phyloP scores from a whole-genome alignment of 64 coral and sea anemone genomes.

The Pocillopora verrucosa region DNA sequence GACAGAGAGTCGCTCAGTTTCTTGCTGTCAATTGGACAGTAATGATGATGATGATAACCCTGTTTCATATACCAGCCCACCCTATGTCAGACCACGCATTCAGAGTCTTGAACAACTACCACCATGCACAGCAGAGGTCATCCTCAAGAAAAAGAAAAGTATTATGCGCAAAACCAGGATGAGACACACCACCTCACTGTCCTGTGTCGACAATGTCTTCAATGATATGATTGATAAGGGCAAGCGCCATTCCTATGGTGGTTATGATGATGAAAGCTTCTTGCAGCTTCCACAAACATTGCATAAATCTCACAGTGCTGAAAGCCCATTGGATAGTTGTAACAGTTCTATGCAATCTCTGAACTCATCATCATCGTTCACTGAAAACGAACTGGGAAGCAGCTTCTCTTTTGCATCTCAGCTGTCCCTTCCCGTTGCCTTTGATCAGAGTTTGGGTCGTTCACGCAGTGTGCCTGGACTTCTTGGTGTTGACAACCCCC shows the following conservation, averaged over 20 bases:
- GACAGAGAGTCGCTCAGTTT: constrained; percentile 4
- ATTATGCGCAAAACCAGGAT: constrained; percentile 29
- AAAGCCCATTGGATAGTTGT: constrained; percentile 24
- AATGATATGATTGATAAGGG: constrained; percentile 8
- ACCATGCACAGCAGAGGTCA: constrained; percentile 39
- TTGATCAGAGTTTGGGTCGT: constrained; percentile 12
- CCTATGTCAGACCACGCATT: constrained; percentile 54
- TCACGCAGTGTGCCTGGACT: constrained; percentile 30
- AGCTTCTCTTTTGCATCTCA: constrained; percentile 12
- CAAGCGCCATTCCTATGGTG: constrained; percentile 56
- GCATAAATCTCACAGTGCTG: constrained; percentile 2
- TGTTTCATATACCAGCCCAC: constrained; percentile 1
- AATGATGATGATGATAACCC: constrained; percentile 5
- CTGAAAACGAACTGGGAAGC: constrained; percentile 25
- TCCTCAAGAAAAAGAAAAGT: constrained; percentile 53
- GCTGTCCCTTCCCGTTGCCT: background rate
- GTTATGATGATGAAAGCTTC: background rate
- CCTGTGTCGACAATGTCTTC: constrained; percentile 18
- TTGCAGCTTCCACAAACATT: background rate
- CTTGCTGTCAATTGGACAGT: constrained; percentile 21
- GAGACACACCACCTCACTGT: constrained; percentile 32
- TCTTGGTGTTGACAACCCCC: constrained; percentile 3
- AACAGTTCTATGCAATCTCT: constrained; percentile 32
- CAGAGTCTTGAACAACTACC: constrained; percentile 63
- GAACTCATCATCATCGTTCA: constrained; percentile 14